A percentile compares a stretch with the other conserved stretches of the same genome.
These are phyloP conservation scores for Caenorhabditis virilis DNA, from an alignment of 2,888 invertebrate genomes.

Conservation along the genomic window DNA sequence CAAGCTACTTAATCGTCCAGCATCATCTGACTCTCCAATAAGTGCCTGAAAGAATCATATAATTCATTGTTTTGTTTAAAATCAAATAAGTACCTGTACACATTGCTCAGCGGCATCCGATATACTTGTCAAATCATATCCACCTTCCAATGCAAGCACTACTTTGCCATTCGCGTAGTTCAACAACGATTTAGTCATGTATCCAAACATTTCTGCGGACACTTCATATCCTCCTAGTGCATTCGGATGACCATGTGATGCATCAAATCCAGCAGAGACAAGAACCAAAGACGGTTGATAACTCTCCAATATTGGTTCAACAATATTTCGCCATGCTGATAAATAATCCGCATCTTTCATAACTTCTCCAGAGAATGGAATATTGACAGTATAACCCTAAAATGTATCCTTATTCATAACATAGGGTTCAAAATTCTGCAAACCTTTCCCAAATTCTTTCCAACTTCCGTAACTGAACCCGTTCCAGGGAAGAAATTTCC, in stretches of 20 bases:
- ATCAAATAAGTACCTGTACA: too few species aligned
- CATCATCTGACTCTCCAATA: conserved; percentile 44
- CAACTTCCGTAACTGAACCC: conserved; percentile 85
- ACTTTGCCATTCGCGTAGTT: conserved; percentile 75
- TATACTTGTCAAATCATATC: conserved; percentile 93
- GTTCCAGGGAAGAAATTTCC: conserved; percentile 98
- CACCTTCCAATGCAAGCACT: conserved; percentile 69
- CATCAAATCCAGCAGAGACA: conserved; percentile 97
- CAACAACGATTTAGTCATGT: conserved; percentile 92
- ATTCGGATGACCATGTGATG: conserved; percentile 89
- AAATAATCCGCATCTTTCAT: conserved; percentile 92
- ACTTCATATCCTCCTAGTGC: conserved; percentile 91
- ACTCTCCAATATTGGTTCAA: conserved; percentile 89
- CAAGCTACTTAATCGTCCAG: conserved; percentile 46
- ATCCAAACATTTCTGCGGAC: conserved; percentile 81
- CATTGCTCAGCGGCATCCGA: conserved; percentile 97
- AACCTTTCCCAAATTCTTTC: conserved; percentile 57
- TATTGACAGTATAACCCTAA: conserved; percentile 88
- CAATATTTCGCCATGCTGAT: conserved; percentile 84
- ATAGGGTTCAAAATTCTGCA: not conserved
- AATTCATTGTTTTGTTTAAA: too few species aligned
- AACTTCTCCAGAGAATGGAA: conserved; percentile 90
- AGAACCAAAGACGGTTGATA: conserved; percentile 74
- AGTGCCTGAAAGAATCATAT: too few species aligned
- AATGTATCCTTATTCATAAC: not conserved